A percentile compares a stretch with the other conserved stretches of the same genome.
These are phyloP conservation scores for Drosophila crucigera DNA, from an alignment of 2,888 invertebrate genomes.

Conservation along the genomic window DNA sequence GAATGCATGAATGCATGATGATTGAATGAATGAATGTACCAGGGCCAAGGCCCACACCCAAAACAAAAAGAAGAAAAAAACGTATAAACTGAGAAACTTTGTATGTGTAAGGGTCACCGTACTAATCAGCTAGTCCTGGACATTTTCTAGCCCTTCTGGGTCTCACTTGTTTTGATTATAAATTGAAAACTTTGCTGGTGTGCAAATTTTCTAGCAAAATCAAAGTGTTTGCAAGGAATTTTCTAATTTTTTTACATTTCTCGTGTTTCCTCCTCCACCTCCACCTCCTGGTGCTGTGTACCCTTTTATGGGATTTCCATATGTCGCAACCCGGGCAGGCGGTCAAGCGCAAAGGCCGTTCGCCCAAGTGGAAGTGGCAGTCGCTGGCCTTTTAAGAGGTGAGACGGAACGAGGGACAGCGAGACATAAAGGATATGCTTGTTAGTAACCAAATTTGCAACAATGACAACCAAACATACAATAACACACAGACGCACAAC, in stretches of 20 bases:
- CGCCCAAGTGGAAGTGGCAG: slow-evolving; percentile 65
- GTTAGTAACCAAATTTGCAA: slow-evolving; percentile 66
- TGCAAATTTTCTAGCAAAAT: slow-evolving; percentile 63
- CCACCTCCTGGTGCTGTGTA: background rate
- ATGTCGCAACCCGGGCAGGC: slow-evolving; percentile 62
- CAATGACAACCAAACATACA: slow-evolving; percentile 31
- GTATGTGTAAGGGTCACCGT: slow-evolving; percentile 51
- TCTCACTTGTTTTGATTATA: slow-evolving; percentile 73
- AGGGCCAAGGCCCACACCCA: slow-evolving; percentile 39
- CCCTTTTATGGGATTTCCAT: slow-evolving; percentile 63
- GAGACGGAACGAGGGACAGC: too few relatives aligned
- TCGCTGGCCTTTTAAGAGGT: slow-evolving; percentile 12
- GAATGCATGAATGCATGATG: slow-evolving; percentile 71
- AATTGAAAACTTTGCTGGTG: slow-evolving; percentile 78
- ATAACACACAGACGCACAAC: background rate
- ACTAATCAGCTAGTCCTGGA: slow-evolving; percentile 67
- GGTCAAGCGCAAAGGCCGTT: slow-evolving; percentile 74
- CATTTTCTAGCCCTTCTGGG: slow-evolving; percentile 24
- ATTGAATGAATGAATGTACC: slow-evolving; percentile 68
- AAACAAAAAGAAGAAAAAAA: slow-evolving; percentile 2
- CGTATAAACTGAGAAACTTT: slow-evolving; percentile 18
- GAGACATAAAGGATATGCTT: slow-evolving; percentile 61
- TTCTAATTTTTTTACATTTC: slow-evolving; percentile 25
- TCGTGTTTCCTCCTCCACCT: background rate
- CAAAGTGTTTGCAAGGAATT: slow-evolving; percentile 67